phyloP scores from a whole-genome alignment of 2,113 vertebrate genomes.

The Trematomus loennbergii region DNA sequence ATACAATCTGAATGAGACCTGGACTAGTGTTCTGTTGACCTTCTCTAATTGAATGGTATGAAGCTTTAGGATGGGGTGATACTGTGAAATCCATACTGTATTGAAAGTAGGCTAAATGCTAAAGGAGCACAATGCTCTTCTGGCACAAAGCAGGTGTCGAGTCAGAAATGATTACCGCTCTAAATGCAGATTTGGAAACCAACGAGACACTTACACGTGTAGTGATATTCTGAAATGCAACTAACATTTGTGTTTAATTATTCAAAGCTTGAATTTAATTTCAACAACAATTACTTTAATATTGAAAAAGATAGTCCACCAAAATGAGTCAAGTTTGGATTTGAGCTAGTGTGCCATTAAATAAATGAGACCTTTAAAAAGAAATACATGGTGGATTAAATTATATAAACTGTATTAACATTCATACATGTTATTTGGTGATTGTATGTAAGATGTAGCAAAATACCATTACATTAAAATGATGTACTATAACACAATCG shows the following conservation, averaged over 20 bases:
- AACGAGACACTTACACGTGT: not conserved
- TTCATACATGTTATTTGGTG: too few relatives aligned
- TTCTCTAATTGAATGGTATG: conserved; percentile 77
- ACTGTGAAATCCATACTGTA: conserved; percentile 38
- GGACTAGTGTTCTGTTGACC: conserved; percentile 65
- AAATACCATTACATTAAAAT: not conserved
- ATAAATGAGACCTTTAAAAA: not conserved
- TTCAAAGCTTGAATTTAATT: not conserved
- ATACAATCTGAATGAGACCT: conserved; percentile 60
- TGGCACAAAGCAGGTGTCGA: conserved; percentile 2
- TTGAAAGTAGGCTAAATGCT: conserved; percentile 53
- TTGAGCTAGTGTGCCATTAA: not conserved
- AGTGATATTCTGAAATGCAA: not conserved
- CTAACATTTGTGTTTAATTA: not conserved
- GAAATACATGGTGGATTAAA: not conserved
- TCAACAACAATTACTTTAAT: not conserved
- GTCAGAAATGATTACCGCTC: not conserved
- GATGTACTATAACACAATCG: not conserved
- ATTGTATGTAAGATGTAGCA: not conserved
- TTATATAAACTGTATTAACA: too few relatives aligned
- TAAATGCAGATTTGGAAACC: not conserved
- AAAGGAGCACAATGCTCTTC: conserved; percentile 1
- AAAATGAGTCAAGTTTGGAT: not conserved
- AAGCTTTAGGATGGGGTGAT: conserved; percentile 52
- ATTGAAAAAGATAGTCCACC: not conserved